Evolutionary conservation across 2,888 invertebrate species (phyloP).

Genomic region (Polylopha cassiicola): DNA sequence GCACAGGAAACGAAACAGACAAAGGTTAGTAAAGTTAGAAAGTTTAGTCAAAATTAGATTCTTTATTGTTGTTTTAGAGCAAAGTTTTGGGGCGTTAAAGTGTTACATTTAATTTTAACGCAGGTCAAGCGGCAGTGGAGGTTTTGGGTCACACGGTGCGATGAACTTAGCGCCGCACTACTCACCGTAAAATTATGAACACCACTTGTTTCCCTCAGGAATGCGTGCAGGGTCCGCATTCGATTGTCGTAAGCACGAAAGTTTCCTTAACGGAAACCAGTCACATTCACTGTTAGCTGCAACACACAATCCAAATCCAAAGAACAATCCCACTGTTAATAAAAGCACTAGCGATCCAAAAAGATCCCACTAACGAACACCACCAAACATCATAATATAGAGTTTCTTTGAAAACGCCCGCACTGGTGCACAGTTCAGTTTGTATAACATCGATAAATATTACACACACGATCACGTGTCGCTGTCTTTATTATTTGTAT

Average conservation of each 20-base stretch:
- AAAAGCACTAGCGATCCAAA: constrained; percentile 60
- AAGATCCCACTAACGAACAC: constrained; percentile 56
- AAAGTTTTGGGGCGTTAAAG: constrained; percentile 13
- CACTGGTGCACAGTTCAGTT: constrained; percentile 34
- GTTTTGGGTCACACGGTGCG: constrained; percentile 71
- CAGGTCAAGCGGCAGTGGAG: constrained; percentile 40
- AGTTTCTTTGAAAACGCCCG: constrained; percentile 36
- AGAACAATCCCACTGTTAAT: constrained; percentile 66
- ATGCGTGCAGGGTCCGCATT: constrained; percentile 73
- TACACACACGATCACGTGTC: constrained; percentile 49
- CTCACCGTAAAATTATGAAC: constrained; percentile 76
- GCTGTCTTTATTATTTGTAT: constrained; percentile 49
- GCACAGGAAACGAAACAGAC: constrained; percentile 3
- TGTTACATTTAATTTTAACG: constrained; percentile 23
- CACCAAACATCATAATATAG: constrained; percentile 48
- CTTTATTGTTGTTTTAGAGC: constrained; percentile 16
- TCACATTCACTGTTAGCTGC: constrained; percentile 67
- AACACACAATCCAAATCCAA: constrained; percentile 21
- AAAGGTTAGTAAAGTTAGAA: constrained; percentile 10
- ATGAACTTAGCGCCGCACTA: constrained; percentile 72
- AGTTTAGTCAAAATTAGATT: constrained; percentile 14
- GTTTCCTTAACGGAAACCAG: constrained; percentile 73
- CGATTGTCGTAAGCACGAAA: constrained; percentile 75
- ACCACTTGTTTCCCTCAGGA: constrained; percentile 74
- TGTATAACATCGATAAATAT: constrained; percentile 39